These are phyloP conservation scores for Schizothorax lantsangensis DNA, from an alignment of 2,797 vertebrate genomes.

Conservation along the genomic window DNA sequence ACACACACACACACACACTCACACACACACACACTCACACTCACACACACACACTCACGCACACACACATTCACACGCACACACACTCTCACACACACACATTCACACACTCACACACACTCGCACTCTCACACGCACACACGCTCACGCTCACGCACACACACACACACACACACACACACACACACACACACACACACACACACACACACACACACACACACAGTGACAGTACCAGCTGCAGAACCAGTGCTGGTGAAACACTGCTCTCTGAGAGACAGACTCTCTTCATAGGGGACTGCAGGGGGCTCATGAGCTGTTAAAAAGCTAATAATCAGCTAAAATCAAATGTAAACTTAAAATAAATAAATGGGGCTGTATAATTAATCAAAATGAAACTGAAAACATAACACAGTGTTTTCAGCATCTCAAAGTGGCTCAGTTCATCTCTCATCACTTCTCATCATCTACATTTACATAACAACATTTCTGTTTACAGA, in stretches of 20 bases:
- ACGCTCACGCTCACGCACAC: conserved; percentile 64
- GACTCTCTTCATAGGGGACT: neutral
- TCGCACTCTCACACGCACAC: conserved; percentile 57
- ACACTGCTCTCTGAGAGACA: neutral
- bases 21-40: conserved; percentile 66
- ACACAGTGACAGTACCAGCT: conserved; percentile 33
- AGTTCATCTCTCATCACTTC: neutral
- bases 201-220: conserved; percentile 65
- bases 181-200: conserved; percentile 37
- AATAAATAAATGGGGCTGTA: neutral
- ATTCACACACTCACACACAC: conserved; percentile 59
- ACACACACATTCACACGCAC: conserved; percentile 53
- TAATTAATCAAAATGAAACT: neutral
- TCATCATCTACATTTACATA: neutral
- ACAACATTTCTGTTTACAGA: neutral
- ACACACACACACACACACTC: conserved; percentile 47
- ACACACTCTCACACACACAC: conserved; percentile 65
- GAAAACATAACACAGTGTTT: neutral
- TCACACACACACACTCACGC: conserved; percentile 44
- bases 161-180: conserved; percentile 47
- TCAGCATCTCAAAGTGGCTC: neutral
- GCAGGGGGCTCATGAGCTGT: neutral
- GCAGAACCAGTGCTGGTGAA: conserved; percentile 57
- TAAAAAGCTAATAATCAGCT: neutral
- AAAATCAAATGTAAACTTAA: neutral